Conservation (phyloP, 2,113 vertebrate genomes). For the Phycodurus eques region DNA sequence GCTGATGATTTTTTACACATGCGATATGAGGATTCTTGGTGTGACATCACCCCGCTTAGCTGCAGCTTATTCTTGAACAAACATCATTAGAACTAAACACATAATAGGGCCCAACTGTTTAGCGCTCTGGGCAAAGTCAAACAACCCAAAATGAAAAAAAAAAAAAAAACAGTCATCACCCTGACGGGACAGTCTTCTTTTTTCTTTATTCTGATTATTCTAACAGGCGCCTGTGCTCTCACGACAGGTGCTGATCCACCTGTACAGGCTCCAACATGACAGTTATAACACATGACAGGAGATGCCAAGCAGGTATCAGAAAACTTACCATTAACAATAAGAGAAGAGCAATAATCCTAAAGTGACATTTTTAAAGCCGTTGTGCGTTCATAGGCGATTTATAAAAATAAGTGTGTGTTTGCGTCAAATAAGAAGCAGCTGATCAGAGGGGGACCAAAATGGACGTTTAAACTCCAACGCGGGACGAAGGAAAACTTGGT, state of each 20-base stretch:
- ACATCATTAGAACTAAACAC: constrained; percentile 52
- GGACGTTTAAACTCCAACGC: constrained; percentile 14
- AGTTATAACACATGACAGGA: constrained; percentile 48
- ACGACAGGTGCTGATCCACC: constrained; percentile 76
- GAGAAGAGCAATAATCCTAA: not conserved
- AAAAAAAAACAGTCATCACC: constrained; percentile 40
- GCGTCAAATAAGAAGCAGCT: constrained; percentile 13
- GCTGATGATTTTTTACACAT: not conserved
- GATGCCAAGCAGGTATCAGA: constrained; percentile 5
- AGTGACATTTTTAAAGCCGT: constrained; percentile 8
- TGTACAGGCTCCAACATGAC: constrained; percentile 74
- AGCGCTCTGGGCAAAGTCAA: constrained; percentile 57
- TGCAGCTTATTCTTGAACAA: constrained; percentile 50
- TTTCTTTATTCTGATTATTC: constrained; percentile 21
- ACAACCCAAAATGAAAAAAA: constrained; percentile 26
- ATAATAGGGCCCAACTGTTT: constrained; percentile 37
- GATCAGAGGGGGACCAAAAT: constrained; percentile 11
- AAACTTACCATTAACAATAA: constrained; percentile 15
- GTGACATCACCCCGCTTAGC: constrained; percentile 16
- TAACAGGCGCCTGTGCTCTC: constrained; percentile 45
- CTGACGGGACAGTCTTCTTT: constrained; percentile 37
- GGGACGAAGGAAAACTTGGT: not conserved
- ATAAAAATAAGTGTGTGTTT: not conserved
- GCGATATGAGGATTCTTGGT: not conserved
- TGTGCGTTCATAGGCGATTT: not conserved